Evolutionary conservation across 2,888 invertebrate species (phyloP), one percentile per base, ranked within the genome.

Genomic region (Theretra japonica): DNA sequence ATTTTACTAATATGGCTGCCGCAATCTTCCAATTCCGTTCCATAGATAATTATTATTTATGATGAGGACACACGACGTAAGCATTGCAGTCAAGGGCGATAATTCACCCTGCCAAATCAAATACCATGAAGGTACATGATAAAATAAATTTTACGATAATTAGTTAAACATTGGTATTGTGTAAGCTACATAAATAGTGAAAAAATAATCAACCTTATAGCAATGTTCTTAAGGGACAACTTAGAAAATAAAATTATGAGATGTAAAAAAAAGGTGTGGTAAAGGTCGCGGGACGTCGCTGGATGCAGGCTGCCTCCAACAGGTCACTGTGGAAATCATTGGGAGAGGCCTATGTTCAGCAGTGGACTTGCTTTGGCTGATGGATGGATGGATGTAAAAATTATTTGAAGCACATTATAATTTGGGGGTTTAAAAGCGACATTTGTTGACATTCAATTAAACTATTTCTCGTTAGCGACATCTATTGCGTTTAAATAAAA

Each of bases 71-170:
- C 70, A 73, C 70, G 30, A 71, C 60, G 33, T 76, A 73, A 68
- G 74, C 75, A 79, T 76, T 71, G 58, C 59, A 75, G 79, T 73
- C 79, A 79, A 79, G 79, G 79, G n/a, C 57, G 28, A 28, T n/a
- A 65, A 48, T 11, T 41, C 62, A 62, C 25, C 48, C 65, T 21
- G 25, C 48, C 48, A 23, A 65, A 65, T 65, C 48, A 65, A 4
- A 23, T 65, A 65, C 17, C 41, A 2, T 48, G 65, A 65, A 65
- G 23, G 65, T 65, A 65, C 62, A 41, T 21, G 41, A 65, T 17
- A 62, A 62, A 62, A 15, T 65, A 41, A 21, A 23, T 48, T 41
- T 48, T 30, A 48, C 65, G 33, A 48, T 23, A 48, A 23, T 65
- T 62, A 41, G 25, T 19, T 30, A 2, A 7, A 28, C 30, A 19